These are phyloP conservation scores for Bagarius yarrelli DNA, from an alignment of 2,113 vertebrate species.

Conservation along the genomic window DNA sequence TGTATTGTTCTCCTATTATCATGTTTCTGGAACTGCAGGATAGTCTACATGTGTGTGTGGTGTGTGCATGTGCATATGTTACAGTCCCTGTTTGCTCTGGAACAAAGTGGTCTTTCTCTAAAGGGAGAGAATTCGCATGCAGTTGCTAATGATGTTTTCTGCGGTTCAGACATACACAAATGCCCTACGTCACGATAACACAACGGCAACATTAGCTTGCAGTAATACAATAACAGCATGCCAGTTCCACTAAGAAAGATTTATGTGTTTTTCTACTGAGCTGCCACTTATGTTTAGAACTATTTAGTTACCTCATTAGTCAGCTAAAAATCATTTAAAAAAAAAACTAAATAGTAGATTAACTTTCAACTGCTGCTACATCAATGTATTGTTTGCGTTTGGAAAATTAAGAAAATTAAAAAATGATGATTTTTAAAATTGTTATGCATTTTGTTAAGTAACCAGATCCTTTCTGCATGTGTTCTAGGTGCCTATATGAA, in stretches of 20 bases:
- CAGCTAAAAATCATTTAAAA: constrained; percentile 11
- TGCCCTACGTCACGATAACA: constrained; percentile 28
- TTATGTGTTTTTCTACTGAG: constrained; percentile 40
- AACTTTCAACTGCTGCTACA: neutral
- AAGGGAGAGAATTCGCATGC: constrained; percentile 15
- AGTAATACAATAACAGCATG: constrained; percentile 46
- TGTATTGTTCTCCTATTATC: neutral
- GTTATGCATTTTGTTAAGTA: neutral
- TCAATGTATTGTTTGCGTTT: constrained; percentile 17
- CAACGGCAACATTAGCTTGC: constrained; percentile 33
- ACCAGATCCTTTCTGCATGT: constrained; percentile 27
- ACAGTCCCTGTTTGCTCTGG: constrained; percentile 2
- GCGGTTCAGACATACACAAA: constrained; percentile 34
- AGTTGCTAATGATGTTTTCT: constrained; percentile 40
- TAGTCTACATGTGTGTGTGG: neutral
- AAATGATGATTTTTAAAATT: constrained; percentile 8
- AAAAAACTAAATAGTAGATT: constrained; percentile 2
- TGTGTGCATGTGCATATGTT: constrained; percentile 10
- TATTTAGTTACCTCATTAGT: constrained; percentile 23
- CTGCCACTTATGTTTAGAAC: constrained; percentile 25
- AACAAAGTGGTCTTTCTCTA: constrained; percentile 3
- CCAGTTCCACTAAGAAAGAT: constrained; percentile 46
- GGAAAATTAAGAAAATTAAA: constrained; percentile 10
- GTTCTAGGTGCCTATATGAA: neutral
- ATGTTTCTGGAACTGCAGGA: neutral